These are phyloP conservation scores for Oxycera nigricornis DNA, from an alignment of 2,888 invertebrate genomes.

Conservation along the genomic window DNA sequence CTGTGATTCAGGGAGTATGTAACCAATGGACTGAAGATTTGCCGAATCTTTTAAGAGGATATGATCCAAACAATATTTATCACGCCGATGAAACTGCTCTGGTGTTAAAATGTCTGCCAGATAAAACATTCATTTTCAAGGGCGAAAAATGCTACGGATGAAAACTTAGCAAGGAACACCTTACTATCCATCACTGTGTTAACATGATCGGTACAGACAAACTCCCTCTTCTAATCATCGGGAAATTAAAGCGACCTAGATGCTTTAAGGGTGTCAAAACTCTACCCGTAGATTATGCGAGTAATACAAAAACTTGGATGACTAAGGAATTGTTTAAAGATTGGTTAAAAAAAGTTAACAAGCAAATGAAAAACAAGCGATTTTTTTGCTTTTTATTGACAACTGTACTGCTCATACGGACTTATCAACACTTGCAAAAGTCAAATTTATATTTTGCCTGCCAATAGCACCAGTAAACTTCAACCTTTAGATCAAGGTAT, in stretches of 20 bases:
- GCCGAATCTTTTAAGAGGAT: not conserved
- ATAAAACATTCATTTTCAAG: slow-evolving; percentile 1
- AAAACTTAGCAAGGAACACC: not conserved
- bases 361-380: too few species aligned
- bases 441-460: too few species aligned
- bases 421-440: too few species aligned
- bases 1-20: too few species aligned
- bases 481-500: too few species aligned
- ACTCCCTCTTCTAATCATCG: not conserved
- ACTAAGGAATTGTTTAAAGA: not conserved
- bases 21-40: not conserved
- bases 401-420: too few species aligned
- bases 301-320: not conserved
- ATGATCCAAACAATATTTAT: not conserved
- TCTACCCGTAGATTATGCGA: not conserved
- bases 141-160: not conserved
- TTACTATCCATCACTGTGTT: not conserved
- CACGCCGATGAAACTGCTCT: not conserved
- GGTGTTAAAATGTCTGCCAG: not conserved
- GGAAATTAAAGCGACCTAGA: not conserved
- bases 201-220: not conserved
- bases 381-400: too few species aligned
- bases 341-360: slow-evolving; percentile 23
- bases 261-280: slow-evolving; percentile 17
- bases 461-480: too few species aligned